Base-by-base conservation (phyloP, 2,888 invertebrate genomes). In the Lasioglossum leucozonium region DNA sequence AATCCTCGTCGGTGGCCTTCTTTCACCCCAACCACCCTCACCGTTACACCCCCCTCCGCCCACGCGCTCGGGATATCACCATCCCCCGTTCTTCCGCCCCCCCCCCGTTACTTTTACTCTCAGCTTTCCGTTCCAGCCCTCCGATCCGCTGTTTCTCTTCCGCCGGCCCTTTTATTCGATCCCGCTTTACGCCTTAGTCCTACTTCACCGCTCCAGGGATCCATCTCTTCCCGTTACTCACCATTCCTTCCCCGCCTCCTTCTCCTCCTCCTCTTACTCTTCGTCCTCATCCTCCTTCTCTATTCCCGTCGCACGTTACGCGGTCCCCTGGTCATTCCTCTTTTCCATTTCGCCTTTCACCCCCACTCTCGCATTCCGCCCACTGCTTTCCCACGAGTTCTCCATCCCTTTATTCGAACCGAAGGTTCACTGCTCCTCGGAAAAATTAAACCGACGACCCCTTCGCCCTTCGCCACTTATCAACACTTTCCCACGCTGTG, bases 41-140 rank as follows among this genome's bases (percentile, higher is more conserved):
- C 55, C 65, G 6, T 1, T 34, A 18, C 65, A 5, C 3, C 75
- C 16, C 42, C 8, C 18, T 4, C 65, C 65, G 18, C 18, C 8
- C 65, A 18, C 18, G 16, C 34, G 8, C 58, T 26, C 58, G 18
- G 30, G n/a, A n/a, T 69, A 67, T 30, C 71, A 13, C 65, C 26
- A 44, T 76, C 72, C 65, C 55, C 67, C 34, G 0, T n/a, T 44
- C n/a, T n/a, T n/a, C n/a, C n/a, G n/a, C n/a, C n/a, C n/a, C n/a
- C n/a, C n/a, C n/a, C n/a, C 67, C 58, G 69, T 71, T 76, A 72
- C 65, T 79, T 77, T 86, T 79, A 84, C 78, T 72, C 76, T 69
- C 73, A 51, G 58, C 69, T 78, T 76, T 84, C 84, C 77, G 67
- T 84, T 80, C 77, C 71, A 40, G 6, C 42, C 37, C 58, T 10